Evolutionary conservation across 2,888 invertebrate species (phyloP).

Genomic region (Myopa tessellatipennis): DNA sequence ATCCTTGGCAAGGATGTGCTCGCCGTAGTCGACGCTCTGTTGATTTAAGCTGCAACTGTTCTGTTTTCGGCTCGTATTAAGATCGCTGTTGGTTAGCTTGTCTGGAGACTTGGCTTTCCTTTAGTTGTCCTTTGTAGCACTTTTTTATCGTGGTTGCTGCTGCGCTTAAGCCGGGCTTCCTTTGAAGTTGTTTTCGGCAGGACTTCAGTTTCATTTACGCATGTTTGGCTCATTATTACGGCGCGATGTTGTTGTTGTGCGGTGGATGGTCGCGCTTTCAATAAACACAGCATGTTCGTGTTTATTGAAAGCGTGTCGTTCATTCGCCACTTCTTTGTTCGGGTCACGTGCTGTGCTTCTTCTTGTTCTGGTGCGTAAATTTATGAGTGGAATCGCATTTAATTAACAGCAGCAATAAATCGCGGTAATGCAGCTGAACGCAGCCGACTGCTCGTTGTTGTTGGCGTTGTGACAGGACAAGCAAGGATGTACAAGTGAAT

Average conservation of each 20-base stretch:
- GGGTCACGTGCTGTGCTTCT: neutral
- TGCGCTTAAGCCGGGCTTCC: neutral
- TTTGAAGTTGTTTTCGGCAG: neutral
- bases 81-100: neutral
- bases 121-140: neutral
- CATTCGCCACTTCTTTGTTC: neutral
- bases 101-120: neutral
- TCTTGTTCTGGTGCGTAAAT: constrained; percentile 1
- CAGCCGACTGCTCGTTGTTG: neutral
- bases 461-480: neutral
- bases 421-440: constrained; percentile 6
- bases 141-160: neutral
- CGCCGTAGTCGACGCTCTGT: constrained; percentile 9
- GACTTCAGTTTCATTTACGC: constrained; percentile 21
- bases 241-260: neutral
- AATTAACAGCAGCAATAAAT: constrained; percentile 33
- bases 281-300: neutral
- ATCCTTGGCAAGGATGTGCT: constrained; percentile 1
- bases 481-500: neutral
- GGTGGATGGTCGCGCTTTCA: neutral
- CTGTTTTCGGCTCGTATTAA: neutral
- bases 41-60: constrained; percentile 22
- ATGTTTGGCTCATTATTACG: constrained; percentile 30
- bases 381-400: constrained; percentile 27
- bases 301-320: no score